Base-by-base conservation (phyloP, 2,113 vertebrate species). In the Abramis brama region DNA sequence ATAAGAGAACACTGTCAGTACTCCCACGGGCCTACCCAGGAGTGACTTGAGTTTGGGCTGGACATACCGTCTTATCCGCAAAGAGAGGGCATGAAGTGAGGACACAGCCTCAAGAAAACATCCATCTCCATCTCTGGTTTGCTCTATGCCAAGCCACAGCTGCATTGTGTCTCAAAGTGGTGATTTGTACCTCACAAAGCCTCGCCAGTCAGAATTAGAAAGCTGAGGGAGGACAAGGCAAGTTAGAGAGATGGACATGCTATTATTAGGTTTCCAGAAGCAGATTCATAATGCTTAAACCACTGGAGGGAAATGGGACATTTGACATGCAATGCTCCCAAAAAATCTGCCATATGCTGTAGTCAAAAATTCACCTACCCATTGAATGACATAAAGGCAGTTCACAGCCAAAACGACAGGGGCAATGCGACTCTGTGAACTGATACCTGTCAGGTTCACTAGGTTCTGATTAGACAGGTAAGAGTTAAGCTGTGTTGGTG, bases 81-180 rank as follows among this genome's bases (percentile, higher is more conserved):
- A 15, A 60, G 25, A 45, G 57, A 84, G 47, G 71, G 36, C 45
- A 45, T 52, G 59, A 15, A 36, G 62, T 76, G 45, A 84, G 52
- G 60, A 71, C 86, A 79, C 17, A 27, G 74, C 74, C 60, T n/a
- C 59, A 68, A 83, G 59, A 75, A 79, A 77, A 17, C 45, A 84
- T 84, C 11, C 39, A 82, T 87, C 84, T 87, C 36, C 21, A 75
- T 70, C 66, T 62, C 45, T 19, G 60, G 39, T 23, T 62, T 10
- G 33, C 39, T 78, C 21, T 80, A 62, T 36, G 88, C 88, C 80
- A 90, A 85, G 21, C 87, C 89, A 73, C 88, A 57, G 86, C 87
- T 86, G 90, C 64, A 87, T 90, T 85, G 85, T 90, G 57, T 89
- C 77, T 73, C 66, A 87, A 77, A 88, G 84, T 88, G 83, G 84